Base-by-base conservation (phyloP, 2,113 vertebrate genomes). In the Indicator indicator region DNA sequence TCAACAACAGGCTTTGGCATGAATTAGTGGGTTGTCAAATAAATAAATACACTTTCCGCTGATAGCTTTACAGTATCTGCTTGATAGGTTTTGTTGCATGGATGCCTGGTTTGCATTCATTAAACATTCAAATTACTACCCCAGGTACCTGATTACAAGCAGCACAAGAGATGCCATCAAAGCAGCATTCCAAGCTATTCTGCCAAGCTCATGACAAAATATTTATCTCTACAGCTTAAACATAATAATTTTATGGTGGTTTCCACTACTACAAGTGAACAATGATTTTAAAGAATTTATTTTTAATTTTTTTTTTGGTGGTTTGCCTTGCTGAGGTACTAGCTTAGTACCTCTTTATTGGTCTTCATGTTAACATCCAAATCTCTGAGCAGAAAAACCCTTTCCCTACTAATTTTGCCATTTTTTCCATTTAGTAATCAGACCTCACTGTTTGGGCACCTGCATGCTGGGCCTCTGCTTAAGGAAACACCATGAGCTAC, bases 361-460 rank as follows among this genome's bases (percentile, higher is more conserved):
- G 40, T 33, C 46, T 67, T 80, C 38, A 60, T 8, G 5, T 77
- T 32, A 82, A 72, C 27, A n/a, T 73, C 33, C 14, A 81, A 72
- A 88, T 42, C 63, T 24, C 18, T 7, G 14, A 85, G 67, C 42
- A 84, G 56, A 74, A 87, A 94, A 95, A 55, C 17, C 30, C 38
- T 86, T 64, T 71, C 70, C 56, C 58, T 64, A 48, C 58, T 75
- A 21, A 59, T 83, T 72, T 54, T 74, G 59, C 77, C 67, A 23
- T 91, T 95, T 95, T 79, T 95, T 79, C 86, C 84, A 50, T 36
- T 83, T 10, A 78, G 88, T 77, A 97, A 91, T 78, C 55, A 80
- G 32, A 77, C 55, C 72, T 46, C 11, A 48, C 67, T 90, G 75
- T 95, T 92, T 96, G 95, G 94, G 88, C 89, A 96, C 95, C 95